These are phyloP conservation scores for Probosciger aterrimus DNA, from an alignment of 2,113 vertebrate species.

Conservation along the genomic window DNA sequence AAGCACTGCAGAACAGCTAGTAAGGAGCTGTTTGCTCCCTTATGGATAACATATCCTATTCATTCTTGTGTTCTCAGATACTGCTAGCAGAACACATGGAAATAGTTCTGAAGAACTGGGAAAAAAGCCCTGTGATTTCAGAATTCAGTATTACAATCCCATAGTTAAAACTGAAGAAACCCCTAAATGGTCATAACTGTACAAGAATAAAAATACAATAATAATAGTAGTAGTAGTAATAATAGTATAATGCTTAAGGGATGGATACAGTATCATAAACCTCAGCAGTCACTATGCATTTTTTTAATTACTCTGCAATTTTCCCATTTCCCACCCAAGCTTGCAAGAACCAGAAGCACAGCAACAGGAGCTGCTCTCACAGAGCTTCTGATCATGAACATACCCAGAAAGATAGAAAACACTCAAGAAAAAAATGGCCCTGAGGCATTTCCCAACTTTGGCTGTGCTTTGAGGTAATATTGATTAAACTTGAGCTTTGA, in stretches of 20 bases:
- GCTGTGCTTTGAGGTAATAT: not conserved
- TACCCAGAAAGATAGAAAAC: not conserved
- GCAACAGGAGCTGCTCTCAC: not conserved
- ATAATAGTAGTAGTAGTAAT: not conserved
- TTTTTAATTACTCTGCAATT: not conserved
- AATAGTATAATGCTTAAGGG: not conserved
- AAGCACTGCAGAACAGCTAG: not conserved
- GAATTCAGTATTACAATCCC: not conserved
- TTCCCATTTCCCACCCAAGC: not conserved
- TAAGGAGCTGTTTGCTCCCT: not conserved
- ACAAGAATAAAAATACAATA: not conserved
- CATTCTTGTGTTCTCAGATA: not conserved
- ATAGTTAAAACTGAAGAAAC: not conserved
- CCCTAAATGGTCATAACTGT: not conserved
- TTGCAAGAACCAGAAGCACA: not conserved
- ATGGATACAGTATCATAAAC: not conserved
- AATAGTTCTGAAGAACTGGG: not conserved
- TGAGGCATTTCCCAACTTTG: not conserved
- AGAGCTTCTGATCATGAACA: not conserved
- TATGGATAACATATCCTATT: not conserved
- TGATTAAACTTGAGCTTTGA: not conserved
- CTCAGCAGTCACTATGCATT: accelerated
- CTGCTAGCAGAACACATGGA: not conserved
- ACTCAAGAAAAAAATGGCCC: not conserved
- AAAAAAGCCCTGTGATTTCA: not conserved